Conservation (phyloP, 1,140 invertebrate species). For the Achroia grisella region DNA sequence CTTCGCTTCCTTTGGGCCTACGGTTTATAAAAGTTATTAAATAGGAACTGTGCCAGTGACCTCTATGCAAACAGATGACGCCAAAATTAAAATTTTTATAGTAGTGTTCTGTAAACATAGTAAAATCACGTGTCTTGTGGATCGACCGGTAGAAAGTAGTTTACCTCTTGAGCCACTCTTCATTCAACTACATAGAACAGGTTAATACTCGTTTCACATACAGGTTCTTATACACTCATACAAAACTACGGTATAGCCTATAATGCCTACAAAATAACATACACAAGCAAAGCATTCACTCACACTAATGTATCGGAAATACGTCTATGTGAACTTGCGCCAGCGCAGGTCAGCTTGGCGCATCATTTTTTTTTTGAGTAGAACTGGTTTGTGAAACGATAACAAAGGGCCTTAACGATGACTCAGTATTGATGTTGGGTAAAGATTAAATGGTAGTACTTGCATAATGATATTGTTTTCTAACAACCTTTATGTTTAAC, state of each 20-base stretch:
- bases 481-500: neutral
- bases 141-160: constrained; percentile 60
- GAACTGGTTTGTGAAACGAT: constrained; percentile 56
- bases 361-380: constrained; percentile 51
- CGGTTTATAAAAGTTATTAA: too few species aligned
- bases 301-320: constrained; percentile 4
- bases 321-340: constrained; percentile 21
- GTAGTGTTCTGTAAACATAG: constrained; percentile 21
- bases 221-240: constrained; percentile 10
- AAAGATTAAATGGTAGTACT: constrained; percentile 3
- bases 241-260: constrained; percentile 3
- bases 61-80: too few species aligned
- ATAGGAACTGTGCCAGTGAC: too few species aligned
- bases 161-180: constrained; percentile 61
- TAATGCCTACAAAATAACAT: constrained; percentile 2
- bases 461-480: neutral
- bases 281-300: constrained; percentile 4
- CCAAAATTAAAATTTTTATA: too few species aligned
- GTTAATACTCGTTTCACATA: constrained; percentile 44
- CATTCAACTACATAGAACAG: constrained; percentile 58
- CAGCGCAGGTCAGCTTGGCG: constrained; percentile 48
- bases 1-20: too few species aligned
- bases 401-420: constrained; percentile 42
- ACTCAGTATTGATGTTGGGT: constrained; percentile 35
- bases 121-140: constrained; percentile 26